Evolutionary conservation across 2,113 vertebrate genomes (phyloP).

Genomic region (Nesogale talazaci): DNA sequence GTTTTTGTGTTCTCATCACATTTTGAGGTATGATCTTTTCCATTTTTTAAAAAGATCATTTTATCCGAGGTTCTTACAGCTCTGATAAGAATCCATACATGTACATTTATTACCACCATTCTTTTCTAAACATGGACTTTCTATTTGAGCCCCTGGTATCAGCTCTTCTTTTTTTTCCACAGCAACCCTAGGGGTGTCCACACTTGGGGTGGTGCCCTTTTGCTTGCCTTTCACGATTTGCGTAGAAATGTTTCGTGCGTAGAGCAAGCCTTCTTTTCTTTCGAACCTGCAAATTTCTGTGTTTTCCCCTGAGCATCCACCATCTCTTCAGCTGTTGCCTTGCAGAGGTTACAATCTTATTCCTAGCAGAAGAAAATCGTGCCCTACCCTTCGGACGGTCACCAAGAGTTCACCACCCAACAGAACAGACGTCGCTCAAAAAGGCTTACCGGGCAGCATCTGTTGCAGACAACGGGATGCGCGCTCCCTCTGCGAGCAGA

Average conservation of each 20-base stretch:
- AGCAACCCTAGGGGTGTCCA: not conserved
- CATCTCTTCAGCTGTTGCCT: not conserved
- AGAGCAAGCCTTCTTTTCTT: not conserved
- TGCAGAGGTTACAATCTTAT: not conserved
- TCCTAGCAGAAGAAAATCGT: not conserved
- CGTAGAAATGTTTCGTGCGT: not conserved
- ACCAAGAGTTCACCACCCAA: not conserved
- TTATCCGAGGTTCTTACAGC: too few relatives aligned
- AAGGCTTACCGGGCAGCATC: not conserved
- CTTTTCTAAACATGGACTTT: too few relatives aligned
- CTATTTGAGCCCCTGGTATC: too few relatives aligned
- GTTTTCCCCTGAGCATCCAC: not conserved
- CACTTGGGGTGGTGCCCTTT: not conserved
- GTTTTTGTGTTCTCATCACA: not conserved
- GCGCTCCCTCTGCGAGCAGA: not conserved
- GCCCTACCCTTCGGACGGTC: not conserved
- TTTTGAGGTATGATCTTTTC: not conserved
- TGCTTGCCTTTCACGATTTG: not conserved
- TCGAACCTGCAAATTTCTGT: not conserved
- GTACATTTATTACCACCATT: too few relatives aligned
- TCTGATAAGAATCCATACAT: too few relatives aligned
- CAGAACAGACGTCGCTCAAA: not conserved
- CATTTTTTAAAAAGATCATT: not conserved
- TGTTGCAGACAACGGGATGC: constrained; percentile 22
- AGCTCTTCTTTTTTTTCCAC: not conserved